A percentile compares a stretch with the other conserved stretches of the same genome.
Evolutionary conservation across 1,140 invertebrate species (phyloP).

Genomic region (Fopius arisanus): DNA sequence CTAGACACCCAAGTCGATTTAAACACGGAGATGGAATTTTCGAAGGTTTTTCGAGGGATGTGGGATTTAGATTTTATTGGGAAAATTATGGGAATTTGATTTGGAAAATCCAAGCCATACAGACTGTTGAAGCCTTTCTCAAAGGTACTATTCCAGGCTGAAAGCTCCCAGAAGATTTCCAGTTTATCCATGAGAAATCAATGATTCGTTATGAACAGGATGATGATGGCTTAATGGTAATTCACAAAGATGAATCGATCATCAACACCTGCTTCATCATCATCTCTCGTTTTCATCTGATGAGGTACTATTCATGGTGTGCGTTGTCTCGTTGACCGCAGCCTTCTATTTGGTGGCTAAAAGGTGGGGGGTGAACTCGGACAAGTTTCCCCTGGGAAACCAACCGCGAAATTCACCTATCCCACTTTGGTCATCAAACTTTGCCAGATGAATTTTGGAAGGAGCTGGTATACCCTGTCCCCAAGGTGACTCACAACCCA

Average conservation of each 20-base stretch:
- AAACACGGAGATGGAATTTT: constrained; percentile 39
- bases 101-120: neutral
- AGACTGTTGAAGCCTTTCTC: neutral
- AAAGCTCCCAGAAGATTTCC: neutral
- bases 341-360: neutral
- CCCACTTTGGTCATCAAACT: constrained; percentile 11
- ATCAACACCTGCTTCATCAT: neutral
- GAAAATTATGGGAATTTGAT: constrained; percentile 14
- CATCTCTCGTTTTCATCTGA: constrained; percentile 9
- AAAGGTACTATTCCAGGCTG: neutral
- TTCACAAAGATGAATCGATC: neutral
- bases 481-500: neutral
- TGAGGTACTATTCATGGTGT: constrained; percentile 16
- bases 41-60: constrained; percentile 38
- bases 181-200: neutral
- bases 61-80: constrained; percentile 42
- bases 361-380: neutral
- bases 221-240: neutral
- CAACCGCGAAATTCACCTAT: neutral
- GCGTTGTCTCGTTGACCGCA: neutral
- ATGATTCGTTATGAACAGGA: neutral
- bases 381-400: constrained; percentile 5
- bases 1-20: constrained; percentile 18
- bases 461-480: neutral
- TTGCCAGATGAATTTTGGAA: constrained; percentile 6